Evolutionary conservation across 2,797 vertebrate species (phyloP), one percentile per base, ranked within the genome.

Genomic region (Schizopygopsis malacanthus): DNA sequence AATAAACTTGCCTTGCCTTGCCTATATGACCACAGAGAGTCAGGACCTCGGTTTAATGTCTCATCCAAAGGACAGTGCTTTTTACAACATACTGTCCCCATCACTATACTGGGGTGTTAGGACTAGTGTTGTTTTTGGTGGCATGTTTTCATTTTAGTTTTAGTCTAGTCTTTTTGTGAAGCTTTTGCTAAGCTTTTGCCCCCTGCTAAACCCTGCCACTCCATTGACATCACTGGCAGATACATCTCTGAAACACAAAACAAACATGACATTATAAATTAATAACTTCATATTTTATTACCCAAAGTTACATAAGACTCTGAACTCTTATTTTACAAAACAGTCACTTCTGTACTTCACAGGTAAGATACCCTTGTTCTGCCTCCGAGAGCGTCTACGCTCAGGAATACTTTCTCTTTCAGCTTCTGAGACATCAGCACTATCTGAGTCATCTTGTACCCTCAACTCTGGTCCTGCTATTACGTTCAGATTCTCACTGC

Each of bases 281-380:
- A 13, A n/a, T 37, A 47, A 11, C 25, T 61, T 20, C 15, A 39
- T 39, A 39, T 39, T 6, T 20, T 5, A n/a, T 43, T 43, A 18
- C 10, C 28, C 2, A 41, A 63, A 20, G 45, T 11, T 7, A 52
- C 39, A 6, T 22, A 41, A 11, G 6, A n/a, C 25, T 39, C 6
- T 28, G 15, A 33, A 72, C 25, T 39, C 10, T 73, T 47, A 73
- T 56, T 52, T 84, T 37, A 85, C 39, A 52, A 81, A 25, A 80
- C 83, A 88, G 41, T 73, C 84, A 52, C 41, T 56, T n/a, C 84
- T 83, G 18, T 59, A 83, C 50, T 39, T 78, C 13, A 78, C 65
- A 77, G 84, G 84, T 43, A 86, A 10, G 22, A 56, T 77, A 82
- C 79, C 47, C 50, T 25, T 85, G 22, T 37, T 88, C 28, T 22